Evolutionary conservation across 2,113 vertebrate genomes (phyloP).

Genomic region (Dunckerocampus dactyliophorus): DNA sequence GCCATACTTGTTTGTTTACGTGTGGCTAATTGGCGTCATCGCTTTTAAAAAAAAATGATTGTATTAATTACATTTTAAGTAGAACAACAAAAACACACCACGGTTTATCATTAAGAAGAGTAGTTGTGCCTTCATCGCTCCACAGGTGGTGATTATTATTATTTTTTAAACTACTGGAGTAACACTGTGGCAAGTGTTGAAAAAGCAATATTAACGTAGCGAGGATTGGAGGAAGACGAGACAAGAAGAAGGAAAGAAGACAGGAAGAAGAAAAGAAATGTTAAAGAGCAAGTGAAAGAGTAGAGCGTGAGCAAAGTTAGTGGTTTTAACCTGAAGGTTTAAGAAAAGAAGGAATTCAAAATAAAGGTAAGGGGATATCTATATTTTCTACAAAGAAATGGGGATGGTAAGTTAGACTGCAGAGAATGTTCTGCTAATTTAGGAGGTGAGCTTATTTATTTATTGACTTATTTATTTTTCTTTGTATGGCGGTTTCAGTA

Average conservation of each 20-base stretch:
- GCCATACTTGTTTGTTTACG: too few species aligned
- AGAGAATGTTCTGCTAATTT: conserved; percentile 13
- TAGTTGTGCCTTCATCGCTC: conserved; percentile 3
- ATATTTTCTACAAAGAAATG: background rate
- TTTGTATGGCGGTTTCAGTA: conserved; percentile 42
- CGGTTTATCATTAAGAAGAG: too few species aligned
- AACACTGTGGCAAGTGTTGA: conserved; percentile 31
- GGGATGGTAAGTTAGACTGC: background rate
- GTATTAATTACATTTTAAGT: too few species aligned
- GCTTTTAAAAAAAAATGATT: too few species aligned
- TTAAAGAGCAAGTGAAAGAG: conserved; percentile 17
- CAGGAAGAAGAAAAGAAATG: conserved; percentile 4
- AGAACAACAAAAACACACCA: too few species aligned
- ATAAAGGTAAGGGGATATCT: background rate
- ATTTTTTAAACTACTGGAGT: conserved; percentile 26
- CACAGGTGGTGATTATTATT: conserved; percentile 3
- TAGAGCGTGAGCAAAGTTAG: conserved; percentile 7
- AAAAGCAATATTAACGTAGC: conserved; percentile 42
- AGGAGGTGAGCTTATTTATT: conserved; percentile 39
- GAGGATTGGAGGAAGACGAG: conserved; percentile 14
- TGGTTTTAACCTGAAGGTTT: conserved; percentile 5
- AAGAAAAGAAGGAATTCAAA: conserved; percentile 8
- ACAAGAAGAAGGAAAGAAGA: background rate
- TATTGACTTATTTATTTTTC: conserved; percentile 67
- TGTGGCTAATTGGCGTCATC: too few species aligned